These are phyloP conservation scores for Branchipolynoe longqiensis DNA, from an alignment of 2,888 invertebrate genomes.

Conservation along the genomic window DNA sequence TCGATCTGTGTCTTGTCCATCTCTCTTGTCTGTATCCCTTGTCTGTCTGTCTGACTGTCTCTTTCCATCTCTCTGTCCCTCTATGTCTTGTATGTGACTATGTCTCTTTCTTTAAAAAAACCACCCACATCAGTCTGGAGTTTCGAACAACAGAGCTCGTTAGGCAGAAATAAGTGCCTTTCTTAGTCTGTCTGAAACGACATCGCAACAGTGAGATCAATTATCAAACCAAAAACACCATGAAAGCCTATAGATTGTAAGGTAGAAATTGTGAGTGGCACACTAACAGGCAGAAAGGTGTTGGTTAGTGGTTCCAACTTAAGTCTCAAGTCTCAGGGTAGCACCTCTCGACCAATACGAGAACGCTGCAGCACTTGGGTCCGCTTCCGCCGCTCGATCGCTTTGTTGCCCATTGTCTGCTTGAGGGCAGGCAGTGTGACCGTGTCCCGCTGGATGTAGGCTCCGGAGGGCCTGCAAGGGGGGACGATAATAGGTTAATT, in stretches of 20 bases:
- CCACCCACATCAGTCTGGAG: too few species aligned
- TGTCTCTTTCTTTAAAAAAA: too few species aligned
- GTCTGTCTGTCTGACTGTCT: too few species aligned
- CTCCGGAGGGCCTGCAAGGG: constrained; percentile 77
- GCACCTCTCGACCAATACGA: constrained; percentile 85
- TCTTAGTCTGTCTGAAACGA: too few species aligned
- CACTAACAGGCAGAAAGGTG: constrained; percentile 52
- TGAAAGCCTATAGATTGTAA: not conserved
- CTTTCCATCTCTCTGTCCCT: too few species aligned
- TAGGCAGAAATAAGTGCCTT: too few species aligned
- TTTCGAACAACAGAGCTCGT: too few species aligned
- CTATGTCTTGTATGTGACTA: too few species aligned
- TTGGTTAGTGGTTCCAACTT: constrained; percentile 55
- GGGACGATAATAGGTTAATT: not conserved
- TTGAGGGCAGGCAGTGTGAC: constrained; percentile 80
- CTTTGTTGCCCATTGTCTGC: constrained; percentile 80
- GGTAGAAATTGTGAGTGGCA: constrained; percentile 41
- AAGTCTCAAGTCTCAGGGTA: constrained; percentile 57
- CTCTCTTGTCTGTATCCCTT: too few species aligned
- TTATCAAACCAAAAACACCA: too few species aligned
- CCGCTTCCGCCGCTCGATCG: constrained; percentile 78
- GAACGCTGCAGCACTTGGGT: constrained; percentile 81
- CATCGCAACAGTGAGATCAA: too few species aligned
- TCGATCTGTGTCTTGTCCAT: too few species aligned
- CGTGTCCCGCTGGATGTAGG: constrained; percentile 76